Evolutionary conservation across 2,113 vertebrate species (phyloP).

Genomic region (Abramis brama): DNA sequence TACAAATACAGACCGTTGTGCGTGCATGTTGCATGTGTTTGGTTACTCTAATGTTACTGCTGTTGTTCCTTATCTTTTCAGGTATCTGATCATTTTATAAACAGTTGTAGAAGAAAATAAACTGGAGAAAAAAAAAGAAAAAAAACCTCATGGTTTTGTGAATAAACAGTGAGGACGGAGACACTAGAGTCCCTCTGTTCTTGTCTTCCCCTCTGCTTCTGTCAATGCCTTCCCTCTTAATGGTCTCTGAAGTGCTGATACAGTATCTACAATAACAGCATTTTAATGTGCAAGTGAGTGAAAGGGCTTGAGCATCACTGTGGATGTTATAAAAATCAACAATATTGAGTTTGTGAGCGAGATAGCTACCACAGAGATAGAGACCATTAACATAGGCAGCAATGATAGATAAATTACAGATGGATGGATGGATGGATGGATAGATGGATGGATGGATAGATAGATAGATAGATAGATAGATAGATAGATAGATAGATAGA

Average conservation of each 20-base stretch:
- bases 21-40: not conserved
- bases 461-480: not conserved
- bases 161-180: conserved; percentile 25
- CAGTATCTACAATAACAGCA: conserved; percentile 66
- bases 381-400: conserved; percentile 36
- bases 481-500: not conserved
- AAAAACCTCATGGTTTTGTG: not conserved
- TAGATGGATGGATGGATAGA: not conserved
- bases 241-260: conserved; percentile 76
- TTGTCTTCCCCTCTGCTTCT: conserved; percentile 47
- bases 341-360: conserved; percentile 43
- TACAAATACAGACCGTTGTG: conserved; percentile 23
- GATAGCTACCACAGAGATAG: conserved; percentile 49
- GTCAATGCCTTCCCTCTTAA: conserved; percentile 68
- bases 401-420: not conserved
- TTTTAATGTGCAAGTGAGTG: conserved; percentile 73
- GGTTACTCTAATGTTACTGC: not conserved
- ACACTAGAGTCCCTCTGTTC: conserved; percentile 56
- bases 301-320: conserved; percentile 61
- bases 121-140: not conserved
- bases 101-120: not conserved
- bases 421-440: not conserved
- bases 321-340: conserved; percentile 65
- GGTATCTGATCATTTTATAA: conserved; percentile 5
- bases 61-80: not conserved